A percentile compares a stretch with the other conserved stretches of the same genome.
Conservation (phyloP, 2,888 invertebrate species). For the Andrena bicolor region DNA sequence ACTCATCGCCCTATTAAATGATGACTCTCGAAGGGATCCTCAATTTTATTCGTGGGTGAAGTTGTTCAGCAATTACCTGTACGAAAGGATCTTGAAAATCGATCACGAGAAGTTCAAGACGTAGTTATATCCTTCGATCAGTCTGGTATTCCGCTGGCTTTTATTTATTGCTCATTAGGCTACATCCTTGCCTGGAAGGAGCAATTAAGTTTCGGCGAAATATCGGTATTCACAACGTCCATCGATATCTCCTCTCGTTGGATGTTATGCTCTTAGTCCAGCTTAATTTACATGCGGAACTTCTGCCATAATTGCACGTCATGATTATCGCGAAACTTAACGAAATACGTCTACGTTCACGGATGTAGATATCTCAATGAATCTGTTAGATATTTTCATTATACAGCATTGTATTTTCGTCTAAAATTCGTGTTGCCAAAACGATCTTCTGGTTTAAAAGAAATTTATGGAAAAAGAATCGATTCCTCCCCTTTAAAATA, state of each 20-base stretch:
- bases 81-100: not conserved
- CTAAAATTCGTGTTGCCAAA: no score
- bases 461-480: no score
- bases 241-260: not conserved
- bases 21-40: not conserved
- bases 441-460: no score
- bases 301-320: not conserved
- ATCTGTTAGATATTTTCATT: not conserved
- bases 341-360: not conserved
- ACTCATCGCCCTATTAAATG: no score
- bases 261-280: not conserved
- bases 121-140: not conserved
- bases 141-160: not conserved
- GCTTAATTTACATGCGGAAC: not conserved
- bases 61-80: not conserved
- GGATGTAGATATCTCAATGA: not conserved
- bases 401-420: no score
- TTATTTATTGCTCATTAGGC: slow-evolving; percentile 14
- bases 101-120: not conserved
- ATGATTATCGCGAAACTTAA: slow-evolving; percentile 3
- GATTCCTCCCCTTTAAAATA: no score
- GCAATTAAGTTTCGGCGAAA: not conserved
- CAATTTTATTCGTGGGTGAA: not conserved
- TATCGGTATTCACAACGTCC: slow-evolving; percentile 6
- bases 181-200: not conserved